Evolutionary conservation across 2,113 vertebrate genomes (phyloP).

Genomic region (Vimba vimba): DNA sequence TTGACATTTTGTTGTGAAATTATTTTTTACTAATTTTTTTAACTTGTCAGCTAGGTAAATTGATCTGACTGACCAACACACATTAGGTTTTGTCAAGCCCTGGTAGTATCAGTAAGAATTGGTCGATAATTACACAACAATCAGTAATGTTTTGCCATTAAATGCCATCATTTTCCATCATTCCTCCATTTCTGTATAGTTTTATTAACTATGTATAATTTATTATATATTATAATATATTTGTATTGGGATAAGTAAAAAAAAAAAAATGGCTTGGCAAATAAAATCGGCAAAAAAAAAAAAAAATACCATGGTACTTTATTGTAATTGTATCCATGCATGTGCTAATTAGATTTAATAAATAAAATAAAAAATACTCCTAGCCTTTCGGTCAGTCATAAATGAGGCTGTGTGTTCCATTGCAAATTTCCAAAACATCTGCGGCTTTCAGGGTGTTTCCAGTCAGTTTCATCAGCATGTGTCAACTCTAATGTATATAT

Average conservation of each 20-base stretch:
- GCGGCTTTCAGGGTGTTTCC: constrained; percentile 45
- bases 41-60: not conserved
- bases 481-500: constrained; percentile 51
- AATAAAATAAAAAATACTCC: not conserved
- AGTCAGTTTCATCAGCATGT: constrained; percentile 50
- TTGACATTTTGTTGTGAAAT: not conserved
- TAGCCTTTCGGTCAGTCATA: constrained; percentile 44
- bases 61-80: not conserved
- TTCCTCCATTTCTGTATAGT: not conserved
- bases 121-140: not conserved
- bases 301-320: not conserved
- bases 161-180: not conserved
- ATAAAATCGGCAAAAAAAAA: no score
- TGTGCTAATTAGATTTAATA: not conserved
- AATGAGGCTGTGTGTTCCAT: constrained; percentile 31
- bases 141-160: not conserved
- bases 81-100: not conserved
- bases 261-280: no score
- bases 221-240: no score
- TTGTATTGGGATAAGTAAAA: no score
- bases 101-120: not conserved
- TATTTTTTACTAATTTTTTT: not conserved
- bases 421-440: constrained; percentile 44
- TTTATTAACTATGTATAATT: no score
- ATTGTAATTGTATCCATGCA: not conserved